Evolutionary conservation across 2,113 vertebrate species (phyloP), one percentile per base, ranked within the genome.

Genomic region (Mobula hypostoma): DNA sequence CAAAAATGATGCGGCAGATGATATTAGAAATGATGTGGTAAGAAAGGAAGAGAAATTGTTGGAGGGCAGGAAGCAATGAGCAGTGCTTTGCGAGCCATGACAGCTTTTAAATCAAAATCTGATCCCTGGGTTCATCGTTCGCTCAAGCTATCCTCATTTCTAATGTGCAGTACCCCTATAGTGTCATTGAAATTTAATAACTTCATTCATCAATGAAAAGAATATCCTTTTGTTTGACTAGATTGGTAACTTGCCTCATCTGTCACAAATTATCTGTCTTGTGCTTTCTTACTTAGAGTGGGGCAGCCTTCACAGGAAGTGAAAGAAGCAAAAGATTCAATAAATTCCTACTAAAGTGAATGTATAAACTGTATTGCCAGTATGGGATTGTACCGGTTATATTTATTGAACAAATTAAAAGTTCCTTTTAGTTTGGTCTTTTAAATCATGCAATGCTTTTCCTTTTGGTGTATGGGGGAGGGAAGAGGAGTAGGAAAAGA

Each of bases 141-240:
- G 58, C 83, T 87, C 83, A 63, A 61, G 29, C 83, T 87, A 61
- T 61, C 56, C 58, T 87, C 24, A 87, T 8, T 61, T 87, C 11
- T 56, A 63, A 29, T 24, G 58, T 87, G 29, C 83, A 61, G 83
- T 58, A 63, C 9, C 58, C 83, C 83, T 24, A 87, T 29, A 12
- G 24, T 87, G 82, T 87, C 83, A 87, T 61, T 61, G 56, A 87
- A 87, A 27, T 24, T 87, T 87, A 87, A 87, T 87, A 29, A 87
- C 24, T 61, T 61, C 58, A 61, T 87, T 87, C 83, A 87, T 87
- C 27, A 61, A 29, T 63, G 58, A 87, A 61, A 87, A 87, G 58
- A 87, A 29, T 11, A 12, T 87, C 48, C 56, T 87, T 56, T 87
- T 87, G 56, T 61, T 61, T 61, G 48, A 63, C 9, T 61, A 24